Percentiles rank a stretch among this genome's conserved stretches.
Conservation (phyloP, 2,797 vertebrate species). For the Arremon aurantiirostris region DNA sequence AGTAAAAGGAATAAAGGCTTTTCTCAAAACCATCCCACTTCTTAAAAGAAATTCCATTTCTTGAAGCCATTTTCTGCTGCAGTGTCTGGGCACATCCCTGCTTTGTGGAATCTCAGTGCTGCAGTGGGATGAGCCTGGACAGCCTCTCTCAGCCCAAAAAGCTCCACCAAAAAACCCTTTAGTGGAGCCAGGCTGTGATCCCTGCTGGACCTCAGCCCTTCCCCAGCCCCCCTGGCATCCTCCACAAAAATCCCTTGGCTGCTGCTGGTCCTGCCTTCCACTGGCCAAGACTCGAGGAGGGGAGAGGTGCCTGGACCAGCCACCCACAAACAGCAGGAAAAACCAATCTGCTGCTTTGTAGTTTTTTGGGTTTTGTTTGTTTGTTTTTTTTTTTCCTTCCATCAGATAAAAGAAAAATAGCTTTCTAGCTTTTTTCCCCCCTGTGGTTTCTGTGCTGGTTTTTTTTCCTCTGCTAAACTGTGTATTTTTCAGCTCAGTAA, state of each 20-base stretch:
- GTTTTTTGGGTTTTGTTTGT: not conserved
- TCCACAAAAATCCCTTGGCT: rapidly evolving
- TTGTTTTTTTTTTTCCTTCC: not conserved
- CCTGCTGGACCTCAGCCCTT: not conserved
- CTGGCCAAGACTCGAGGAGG: not conserved
- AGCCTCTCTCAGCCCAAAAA: not conserved
- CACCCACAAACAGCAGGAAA: not conserved
- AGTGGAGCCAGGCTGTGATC: not conserved
- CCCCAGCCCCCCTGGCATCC: not conserved
- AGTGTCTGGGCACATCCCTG: not conserved
- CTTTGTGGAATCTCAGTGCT: not conserved
- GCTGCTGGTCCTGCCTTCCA: not conserved
- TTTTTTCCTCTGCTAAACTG: conserved; percentile 3
- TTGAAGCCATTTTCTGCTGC: not conserved
- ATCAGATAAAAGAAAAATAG: conserved; percentile 24
- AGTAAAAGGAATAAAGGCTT: not conserved
- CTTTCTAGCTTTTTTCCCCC: not conserved
- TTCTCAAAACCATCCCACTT: not conserved
- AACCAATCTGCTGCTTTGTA: not conserved
- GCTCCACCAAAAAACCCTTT: not conserved
- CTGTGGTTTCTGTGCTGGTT: not conserved
- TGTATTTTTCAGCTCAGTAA: conserved; percentile 53
- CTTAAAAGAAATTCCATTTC: not conserved
- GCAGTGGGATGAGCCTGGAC: not conserved
- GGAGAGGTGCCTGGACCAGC: not conserved